Percentiles rank a stretch among this genome's conserved stretches.
Evolutionary conservation across 2,113 vertebrate genomes (phyloP).

Genomic region (Galeopterus variegatus): DNA sequence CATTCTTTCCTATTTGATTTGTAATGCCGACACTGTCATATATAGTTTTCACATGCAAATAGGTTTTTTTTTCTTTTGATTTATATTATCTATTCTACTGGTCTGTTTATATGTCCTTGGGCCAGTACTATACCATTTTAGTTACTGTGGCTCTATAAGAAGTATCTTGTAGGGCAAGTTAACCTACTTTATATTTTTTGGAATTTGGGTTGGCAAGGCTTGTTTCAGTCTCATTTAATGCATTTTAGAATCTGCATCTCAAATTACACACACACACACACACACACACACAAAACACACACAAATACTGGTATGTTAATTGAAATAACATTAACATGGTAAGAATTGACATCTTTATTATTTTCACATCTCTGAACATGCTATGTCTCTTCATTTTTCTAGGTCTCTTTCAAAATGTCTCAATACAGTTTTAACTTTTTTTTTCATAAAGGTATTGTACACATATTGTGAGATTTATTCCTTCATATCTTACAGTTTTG

Average conservation of each 20-base stretch:
- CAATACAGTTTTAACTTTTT: neutral
- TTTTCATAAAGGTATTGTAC: neutral
- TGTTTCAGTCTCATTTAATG: neutral
- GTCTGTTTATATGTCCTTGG: neutral
- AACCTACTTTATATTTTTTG: neutral
- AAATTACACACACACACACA: neutral
- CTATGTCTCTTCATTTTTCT: neutral
- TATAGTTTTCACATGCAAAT: neutral
- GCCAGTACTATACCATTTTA: neutral
- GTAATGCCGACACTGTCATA: neutral
- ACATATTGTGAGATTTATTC: neutral
- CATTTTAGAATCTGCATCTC: neutral
- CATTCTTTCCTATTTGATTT: neutral
- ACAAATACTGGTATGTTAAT: neutral
- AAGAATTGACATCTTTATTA: neutral
- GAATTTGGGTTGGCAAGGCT: neutral
- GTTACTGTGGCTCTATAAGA: constrained; percentile 11
- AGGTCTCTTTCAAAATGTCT: neutral
- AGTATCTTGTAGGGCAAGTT: neutral
- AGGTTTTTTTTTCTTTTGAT: neutral
- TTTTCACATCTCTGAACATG: constrained; percentile 14
- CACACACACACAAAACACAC: neutral
- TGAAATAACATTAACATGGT: neutral
- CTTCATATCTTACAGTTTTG: neutral
- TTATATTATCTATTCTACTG: neutral